Evolutionary conservation across 2,888 invertebrate genomes (phyloP), one percentile per base, ranked within the genome.

Genomic region (Cheilosia variabilis): DNA sequence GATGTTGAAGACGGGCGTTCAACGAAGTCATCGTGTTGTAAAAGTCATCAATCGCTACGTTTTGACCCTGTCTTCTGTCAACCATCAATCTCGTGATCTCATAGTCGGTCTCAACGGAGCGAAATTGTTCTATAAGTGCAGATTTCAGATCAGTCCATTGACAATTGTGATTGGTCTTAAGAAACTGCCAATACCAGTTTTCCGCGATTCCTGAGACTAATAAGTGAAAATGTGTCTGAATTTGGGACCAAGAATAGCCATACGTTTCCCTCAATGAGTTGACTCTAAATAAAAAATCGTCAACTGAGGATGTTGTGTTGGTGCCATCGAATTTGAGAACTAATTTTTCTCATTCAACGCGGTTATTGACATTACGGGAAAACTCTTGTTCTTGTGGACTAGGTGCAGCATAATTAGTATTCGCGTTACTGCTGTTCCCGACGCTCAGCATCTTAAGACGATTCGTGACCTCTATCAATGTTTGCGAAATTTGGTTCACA

Each of bases 21-120:
- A 57, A 15, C 47, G 47, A 43, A 43, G 43, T 43, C 4, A 62
- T 45, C 9, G 45, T 45, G 2, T 43, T 24, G 27, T 62, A 47
- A 24, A 62, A 62, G 4, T 62, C 62, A 22, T 62, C 62, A 13
- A 62, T 17, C 9, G 62, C 19, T 27, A 47, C 31, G 13, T 24
- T 13, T 2, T n/a, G 13, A 4, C 31, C 10, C 2, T 57, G 34
- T 45, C n/a, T 45, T 15, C 27, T 34, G 2, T 9, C 34, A 9
- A 57, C 27, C 47, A 13, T 27, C 24, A 3, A 17, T n/a, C 24
- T 63, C 19, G n/a, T 13, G 31, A 50, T 3, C 13, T 65, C 50
- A 3, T 19, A 65, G 9, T 65, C 63, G 7, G 63, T 50, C 17
- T 50, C 34, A 9, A 65, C 13, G 17, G 34, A 50, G 10, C 63